Base-by-base conservation (phyloP, 2,888 invertebrate genomes). In the Stenolophus ochropezus region DNA sequence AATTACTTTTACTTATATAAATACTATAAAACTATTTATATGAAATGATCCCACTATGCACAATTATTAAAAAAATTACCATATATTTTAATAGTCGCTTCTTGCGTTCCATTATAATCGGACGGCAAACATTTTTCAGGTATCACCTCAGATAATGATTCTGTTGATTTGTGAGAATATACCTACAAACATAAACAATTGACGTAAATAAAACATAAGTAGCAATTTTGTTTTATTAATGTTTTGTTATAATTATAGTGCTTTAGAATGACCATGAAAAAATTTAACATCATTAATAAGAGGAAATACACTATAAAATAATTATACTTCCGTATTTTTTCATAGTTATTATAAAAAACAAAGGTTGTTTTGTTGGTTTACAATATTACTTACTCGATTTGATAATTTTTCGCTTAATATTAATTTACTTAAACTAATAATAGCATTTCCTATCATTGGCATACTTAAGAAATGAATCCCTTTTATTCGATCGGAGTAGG, bases 401-500 rank as follows among this genome's bases (percentile, higher is more conserved):
- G 76, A 25, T 16, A 76, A 18, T 76, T 76, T 76, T 23, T 76
- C 76, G 21, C 58, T 56, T 27, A 76, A 18, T 20, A 76, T 20
- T 27, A 58, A n/a, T 27, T 76, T 76, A 6, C 33, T 18, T 42
- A 76, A 11, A 33, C 58, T 42, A 16, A 76, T 76, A 18, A 76
- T n/a, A 14, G 76, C 56, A 42, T 27, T 27, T 8, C 56, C 76
- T 18, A 76, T 58, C 6, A 58, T n/a, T 4, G 76, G 76, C 42
- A 76, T 58, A 33, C 27, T 76, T 11, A 76, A 6, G 18, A 76
- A 76, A 58, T 76, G 76, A 1, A 76, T 76, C 14, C 76, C 76
- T 20, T 58, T 53, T 33, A 76, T 58, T 5, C 76, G 51, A 58
- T 76, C 76, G 0, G 76, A 56, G 6, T 76, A 76, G 5, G 76